Percentiles rank a stretch among this genome's conserved stretches.
Conservation (phyloP, 2,888 invertebrate genomes). For the Sarcophaga variegata region DNA sequence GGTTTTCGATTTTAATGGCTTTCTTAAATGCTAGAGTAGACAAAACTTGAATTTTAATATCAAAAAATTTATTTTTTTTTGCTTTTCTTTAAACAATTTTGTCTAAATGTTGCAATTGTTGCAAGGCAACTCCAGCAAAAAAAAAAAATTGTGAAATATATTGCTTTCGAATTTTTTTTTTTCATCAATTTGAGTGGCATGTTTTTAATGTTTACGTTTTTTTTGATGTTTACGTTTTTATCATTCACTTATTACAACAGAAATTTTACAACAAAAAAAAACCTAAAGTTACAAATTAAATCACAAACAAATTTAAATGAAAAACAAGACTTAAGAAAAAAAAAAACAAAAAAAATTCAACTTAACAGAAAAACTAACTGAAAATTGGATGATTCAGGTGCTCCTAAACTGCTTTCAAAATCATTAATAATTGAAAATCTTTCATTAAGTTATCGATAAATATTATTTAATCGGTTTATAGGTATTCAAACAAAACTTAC, state of each 20-base stretch:
- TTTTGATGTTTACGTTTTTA: constrained; percentile 10
- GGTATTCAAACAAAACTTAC: constrained; percentile 54
- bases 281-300: constrained; percentile 14
- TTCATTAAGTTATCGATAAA: not conserved
- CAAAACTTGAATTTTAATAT: no score
- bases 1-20: no score
- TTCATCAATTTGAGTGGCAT: constrained; percentile 60
- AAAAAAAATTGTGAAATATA: not conserved
- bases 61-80: not conserved
- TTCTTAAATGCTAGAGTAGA: no score
- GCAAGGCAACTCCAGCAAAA: not conserved
- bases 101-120: not conserved
- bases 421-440: not conserved
- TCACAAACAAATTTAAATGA: not conserved
- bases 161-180: not conserved
- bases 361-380: constrained; percentile 15
- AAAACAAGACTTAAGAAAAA: not conserved
- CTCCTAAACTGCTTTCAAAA: constrained; percentile 61
- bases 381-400: constrained; percentile 67
- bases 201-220: constrained; percentile 46
- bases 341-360: not conserved
- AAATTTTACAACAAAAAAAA: constrained; percentile 14
- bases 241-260: not conserved
- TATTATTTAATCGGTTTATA: not conserved
- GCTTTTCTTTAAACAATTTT: not conserved